phyloP scores from a whole-genome alignment of 2,888 invertebrate species.

The Creontiades dilutus region DNA sequence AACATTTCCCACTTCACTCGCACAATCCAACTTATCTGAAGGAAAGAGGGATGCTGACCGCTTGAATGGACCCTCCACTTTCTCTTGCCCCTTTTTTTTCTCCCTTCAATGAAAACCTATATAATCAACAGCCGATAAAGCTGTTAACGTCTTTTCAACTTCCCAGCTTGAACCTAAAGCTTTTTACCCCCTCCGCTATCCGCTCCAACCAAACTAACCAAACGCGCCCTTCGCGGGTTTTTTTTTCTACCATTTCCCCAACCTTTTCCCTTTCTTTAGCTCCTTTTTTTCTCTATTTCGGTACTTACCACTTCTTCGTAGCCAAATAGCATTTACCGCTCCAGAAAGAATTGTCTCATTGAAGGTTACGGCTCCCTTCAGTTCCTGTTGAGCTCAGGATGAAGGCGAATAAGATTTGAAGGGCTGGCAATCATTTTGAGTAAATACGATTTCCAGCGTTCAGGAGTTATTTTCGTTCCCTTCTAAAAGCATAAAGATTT shows the following conservation, averaged over 20 bases:
- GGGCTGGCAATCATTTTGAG: conserved; percentile 50
- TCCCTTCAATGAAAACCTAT: conserved; percentile 66
- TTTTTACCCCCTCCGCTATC: neutral
- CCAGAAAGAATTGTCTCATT: conserved; percentile 57
- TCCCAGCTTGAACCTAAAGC: conserved; percentile 24
- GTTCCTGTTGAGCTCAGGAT: conserved; percentile 1
- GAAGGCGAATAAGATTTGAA: conserved; percentile 55
- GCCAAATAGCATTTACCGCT: conserved; percentile 56
- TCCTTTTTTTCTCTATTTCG: neutral
- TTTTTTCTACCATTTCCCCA: neutral
- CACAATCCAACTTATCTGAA: conserved; percentile 66
- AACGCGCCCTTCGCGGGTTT: conserved; percentile 37
- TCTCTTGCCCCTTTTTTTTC: conserved; percentile 28
- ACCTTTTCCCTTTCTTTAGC: conserved; percentile 13
- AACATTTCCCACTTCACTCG: conserved; percentile 49
- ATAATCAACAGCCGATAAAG: conserved; percentile 68
- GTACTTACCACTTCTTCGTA: conserved; percentile 2
- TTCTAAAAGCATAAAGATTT: too few species aligned
- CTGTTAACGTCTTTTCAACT: conserved; percentile 64
- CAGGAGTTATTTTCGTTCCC: too few species aligned
- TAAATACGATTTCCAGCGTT: too few species aligned
- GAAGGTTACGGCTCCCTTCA: neutral
- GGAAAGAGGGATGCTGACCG: conserved; percentile 61
- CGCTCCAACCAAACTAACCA: neutral
- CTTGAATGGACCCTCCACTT: conserved; percentile 64